Base-by-base conservation (phyloP, 2,797 vertebrate genomes). In the Macrochelys suwanniensis region DNA sequence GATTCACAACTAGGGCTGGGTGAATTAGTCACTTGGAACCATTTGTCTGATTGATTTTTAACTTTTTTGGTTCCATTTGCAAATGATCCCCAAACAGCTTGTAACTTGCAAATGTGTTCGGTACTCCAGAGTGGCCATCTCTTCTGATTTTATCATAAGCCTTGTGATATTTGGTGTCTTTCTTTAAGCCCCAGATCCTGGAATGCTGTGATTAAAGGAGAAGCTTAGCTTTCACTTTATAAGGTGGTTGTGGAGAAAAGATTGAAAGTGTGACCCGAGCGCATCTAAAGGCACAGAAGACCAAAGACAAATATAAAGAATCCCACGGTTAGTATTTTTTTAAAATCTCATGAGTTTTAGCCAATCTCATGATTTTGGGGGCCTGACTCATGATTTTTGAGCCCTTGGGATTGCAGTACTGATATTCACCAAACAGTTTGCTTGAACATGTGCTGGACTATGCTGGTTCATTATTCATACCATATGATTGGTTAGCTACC, bases 401-500 rank as follows among this genome's bases (percentile, higher is more conserved):
- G 85, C 61, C 26, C 0, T 0, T 0, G 50, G 89, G 84, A 45
- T 2, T 0, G 1, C 87, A 92, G 91, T 47, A 16, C 21, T 15
- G 74, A 16, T 31, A 76, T 47, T 28, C 45, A 47, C 74, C 45
- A 76, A 26, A 76, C 37, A 47, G 13, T 76, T 47, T 49, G 45
- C 4, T 12, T 15, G 45, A 85, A 95, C 89, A 77, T 91, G 0
- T 15, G 33, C 95, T 91, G 95, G n/a, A 37, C 19, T 68, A 37
- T 68, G n/a, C 65, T 37, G n/a, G 65, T 95, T 97, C 94, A 97
- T 97, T 96, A 97, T 95, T 97, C 96, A 97, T 95, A 88, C 87
- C 82, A 88, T 0, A 19, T 95, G 97, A 97, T 97, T 97, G 97
- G 88, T 89, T 93, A 91, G 80, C 68, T 0, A 7, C 92, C 94